Evolutionary conservation across 2,888 invertebrate genomes (phyloP).

Genomic region (Nomada flava): DNA sequence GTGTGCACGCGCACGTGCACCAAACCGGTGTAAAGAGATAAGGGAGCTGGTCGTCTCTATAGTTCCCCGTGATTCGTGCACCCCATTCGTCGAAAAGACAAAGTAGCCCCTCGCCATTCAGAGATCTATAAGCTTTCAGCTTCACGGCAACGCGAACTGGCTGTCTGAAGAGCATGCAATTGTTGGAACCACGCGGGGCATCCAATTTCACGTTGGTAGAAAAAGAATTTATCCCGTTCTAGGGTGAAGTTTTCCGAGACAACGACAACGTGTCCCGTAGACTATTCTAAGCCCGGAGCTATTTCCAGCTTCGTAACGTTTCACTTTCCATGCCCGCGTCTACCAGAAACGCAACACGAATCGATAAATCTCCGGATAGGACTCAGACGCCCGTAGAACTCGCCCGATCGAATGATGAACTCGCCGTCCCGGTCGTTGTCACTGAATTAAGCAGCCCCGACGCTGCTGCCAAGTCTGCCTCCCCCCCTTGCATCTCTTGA

Average conservation of each 20-base stretch:
- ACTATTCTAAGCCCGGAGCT: constrained; percentile 23
- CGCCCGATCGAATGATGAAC: constrained; percentile 42
- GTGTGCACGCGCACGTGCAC: constrained; percentile 53
- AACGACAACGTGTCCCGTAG: not conserved
- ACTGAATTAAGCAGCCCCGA: constrained; percentile 9
- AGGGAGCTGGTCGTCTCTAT: not conserved
- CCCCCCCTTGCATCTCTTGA: constrained; percentile 2
- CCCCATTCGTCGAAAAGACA: not conserved
- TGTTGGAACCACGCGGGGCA: not conserved
- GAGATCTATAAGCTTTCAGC: too few species aligned
- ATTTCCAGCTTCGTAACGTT: constrained; percentile 35
- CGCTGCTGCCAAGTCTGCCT: constrained; percentile 1
- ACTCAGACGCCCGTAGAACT: constrained; percentile 28
- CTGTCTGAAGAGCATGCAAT: not conserved
- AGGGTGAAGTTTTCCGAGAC: too few species aligned
- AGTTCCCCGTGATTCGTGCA: not conserved
- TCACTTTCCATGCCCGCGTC: constrained; percentile 25
- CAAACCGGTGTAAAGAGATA: constrained; percentile 20
- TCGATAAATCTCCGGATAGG: constrained; percentile 50
- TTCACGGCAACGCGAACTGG: not conserved
- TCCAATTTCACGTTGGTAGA: too few species aligned
- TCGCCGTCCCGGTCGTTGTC: constrained; percentile 31
- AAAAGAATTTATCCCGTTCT: too few species aligned
- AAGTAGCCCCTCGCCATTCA: not conserved
- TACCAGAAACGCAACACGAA: constrained; percentile 31